Evolutionary conservation across 2,113 vertebrate genomes (phyloP), one percentile per base, ranked within the genome.

Genomic region (Jaculus jaculus): DNA sequence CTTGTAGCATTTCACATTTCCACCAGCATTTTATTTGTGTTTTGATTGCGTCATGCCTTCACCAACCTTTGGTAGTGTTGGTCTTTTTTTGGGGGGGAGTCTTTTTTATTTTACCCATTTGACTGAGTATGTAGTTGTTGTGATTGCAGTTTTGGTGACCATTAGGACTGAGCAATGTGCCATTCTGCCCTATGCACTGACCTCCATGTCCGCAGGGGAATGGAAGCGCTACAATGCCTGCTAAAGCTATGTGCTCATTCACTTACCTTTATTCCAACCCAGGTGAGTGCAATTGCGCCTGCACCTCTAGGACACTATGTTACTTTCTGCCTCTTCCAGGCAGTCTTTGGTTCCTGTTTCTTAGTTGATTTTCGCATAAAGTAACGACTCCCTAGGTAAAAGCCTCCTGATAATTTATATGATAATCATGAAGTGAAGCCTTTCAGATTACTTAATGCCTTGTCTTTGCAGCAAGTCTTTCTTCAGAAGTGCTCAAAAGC

Each of bases 341-440:
- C 21, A 60, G 65, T 90, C 66, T 37, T 51, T 21, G 20, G 20
- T n/a, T 30, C 20, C 71, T n/a, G 65, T 89, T 94, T 77, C 81
- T 93, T 91, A 84, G 3, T 32, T 74, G 28, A 73, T 84, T 88
- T 95, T 94, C 95, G 77, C 37, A 71, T 73, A 89, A 90, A 94
- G 63, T 90, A 92, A 90, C 73, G 81, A 23, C n/a, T 89, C 61
- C 72, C 51, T 89, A 66, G 60, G 51, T 82, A 79, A 89, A 68
- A 95, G 91, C 77, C 58, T n/a, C 90, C 42, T 92, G 80, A 91
- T 94, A 85, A 88, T 92, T 87, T 96, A 65, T 92, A 91, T 82
- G 89, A 61, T 92, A 90, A 92, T 94, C 92, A 77, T 75, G 71
- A 90, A 94, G 32, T 78, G 7, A 39, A 95, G 72, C 7, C 73